Evolutionary conservation across 2,113 vertebrate genomes (phyloP).

Genomic region (Colistium nudipinnis): DNA sequence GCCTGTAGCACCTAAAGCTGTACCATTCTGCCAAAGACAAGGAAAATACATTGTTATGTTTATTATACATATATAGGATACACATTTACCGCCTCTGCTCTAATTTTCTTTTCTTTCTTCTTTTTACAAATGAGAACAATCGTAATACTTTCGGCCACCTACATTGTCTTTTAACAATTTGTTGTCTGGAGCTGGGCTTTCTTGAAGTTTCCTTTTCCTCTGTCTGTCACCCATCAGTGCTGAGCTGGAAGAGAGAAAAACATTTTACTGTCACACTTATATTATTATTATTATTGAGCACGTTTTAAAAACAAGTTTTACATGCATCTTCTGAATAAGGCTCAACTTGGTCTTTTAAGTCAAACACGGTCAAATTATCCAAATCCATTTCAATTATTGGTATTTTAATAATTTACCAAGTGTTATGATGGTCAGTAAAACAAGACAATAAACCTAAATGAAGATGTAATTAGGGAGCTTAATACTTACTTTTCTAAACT

Average conservation of each 20-base stretch:
- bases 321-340: neutral
- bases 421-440: neutral
- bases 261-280: neutral
- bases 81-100: too few species aligned
- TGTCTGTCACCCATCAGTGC: conserved; percentile 88
- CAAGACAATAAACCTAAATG: neutral
- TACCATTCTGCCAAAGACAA: conserved; percentile 82
- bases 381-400: neutral
- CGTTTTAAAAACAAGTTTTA: too few species aligned
- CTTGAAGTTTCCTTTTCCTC: conserved; percentile 93
- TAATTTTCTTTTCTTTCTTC: too few species aligned
- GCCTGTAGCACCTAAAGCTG: conserved; percentile 90
- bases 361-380: neutral
- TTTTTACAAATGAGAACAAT: neutral
- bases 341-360: neutral
- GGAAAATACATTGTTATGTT: neutral
- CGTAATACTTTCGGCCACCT: conserved; percentile 68
- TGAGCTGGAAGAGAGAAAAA: conserved; percentile 81
- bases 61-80: neutral
- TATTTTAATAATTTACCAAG: neutral
- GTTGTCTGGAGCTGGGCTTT: conserved; percentile 87
- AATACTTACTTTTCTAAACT: conserved; percentile 95
- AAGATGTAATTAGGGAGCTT: neutral
- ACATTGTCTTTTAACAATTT: conserved; percentile 93
- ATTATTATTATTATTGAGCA: neutral